Evolutionary conservation across 2,888 invertebrate species (phyloP).

Genomic region (Mythimna albipuncta): DNA sequence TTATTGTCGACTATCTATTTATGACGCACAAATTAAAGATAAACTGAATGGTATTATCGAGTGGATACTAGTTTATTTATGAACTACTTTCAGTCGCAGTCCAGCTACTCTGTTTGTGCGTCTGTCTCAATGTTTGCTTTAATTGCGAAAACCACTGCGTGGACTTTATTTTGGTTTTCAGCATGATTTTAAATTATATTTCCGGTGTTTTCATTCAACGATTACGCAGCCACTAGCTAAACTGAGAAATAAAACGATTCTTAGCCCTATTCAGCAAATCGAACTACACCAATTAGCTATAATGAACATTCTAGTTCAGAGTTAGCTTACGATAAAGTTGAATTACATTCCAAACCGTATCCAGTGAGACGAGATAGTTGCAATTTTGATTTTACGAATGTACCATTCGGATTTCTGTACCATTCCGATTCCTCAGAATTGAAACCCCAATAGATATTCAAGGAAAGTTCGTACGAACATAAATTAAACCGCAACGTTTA

Average conservation of each 20-base stretch:
- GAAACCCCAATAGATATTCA: constrained; percentile 66
- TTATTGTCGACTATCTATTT: constrained; percentile 28
- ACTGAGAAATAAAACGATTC: constrained; percentile 38
- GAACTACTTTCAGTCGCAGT: neutral
- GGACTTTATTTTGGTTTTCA: constrained; percentile 16
- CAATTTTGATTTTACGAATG: constrained; percentile 66
- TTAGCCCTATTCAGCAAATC: constrained; percentile 45
- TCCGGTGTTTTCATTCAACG: constrained; percentile 17
- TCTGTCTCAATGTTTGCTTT: constrained; percentile 15
- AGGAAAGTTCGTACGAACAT: constrained; percentile 75
- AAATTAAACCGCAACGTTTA: constrained; percentile 81
- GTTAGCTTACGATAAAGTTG: constrained; percentile 59
- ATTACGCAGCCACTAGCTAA: constrained; percentile 5
- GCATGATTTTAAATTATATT: constrained; percentile 10
- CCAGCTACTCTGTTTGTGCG: constrained; percentile 13
- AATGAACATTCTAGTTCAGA: constrained; percentile 61
- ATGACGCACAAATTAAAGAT: constrained; percentile 22
- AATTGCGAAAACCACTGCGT: constrained; percentile 13
- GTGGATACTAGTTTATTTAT: constrained; percentile 11
- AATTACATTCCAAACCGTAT: constrained; percentile 60
- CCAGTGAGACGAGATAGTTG: constrained; percentile 55
- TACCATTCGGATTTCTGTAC: constrained; percentile 56
- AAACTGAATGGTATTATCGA: constrained; percentile 13
- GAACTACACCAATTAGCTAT: constrained; percentile 58
- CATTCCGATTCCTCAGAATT: constrained; percentile 61